Percentiles rank a stretch among this genome's conserved stretches.
Evolutionary conservation across 2,113 vertebrate genomes (phyloP).

Genomic region (Plecotus auritus): DNA sequence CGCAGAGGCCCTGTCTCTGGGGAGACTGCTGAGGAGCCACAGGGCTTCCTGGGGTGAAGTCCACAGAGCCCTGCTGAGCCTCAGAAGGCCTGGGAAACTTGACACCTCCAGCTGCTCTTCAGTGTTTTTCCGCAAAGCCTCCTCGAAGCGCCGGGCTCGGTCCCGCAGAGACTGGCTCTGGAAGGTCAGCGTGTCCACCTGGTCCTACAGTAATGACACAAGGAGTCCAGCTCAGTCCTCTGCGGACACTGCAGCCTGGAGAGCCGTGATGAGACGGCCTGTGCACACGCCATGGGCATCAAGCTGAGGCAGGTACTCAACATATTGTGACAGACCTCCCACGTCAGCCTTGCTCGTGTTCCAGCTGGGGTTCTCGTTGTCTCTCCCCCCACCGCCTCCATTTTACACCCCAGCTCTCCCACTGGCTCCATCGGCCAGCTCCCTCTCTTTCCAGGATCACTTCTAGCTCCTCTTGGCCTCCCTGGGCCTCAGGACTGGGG

Average conservation of each 20-base stretch:
- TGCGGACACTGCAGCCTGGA: fast-evolving
- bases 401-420: background rate
- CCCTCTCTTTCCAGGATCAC: background rate
- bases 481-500: background rate
- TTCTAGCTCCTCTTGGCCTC: fast-evolving
- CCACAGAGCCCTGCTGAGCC: fast-evolving
- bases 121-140: conserved; percentile 92
- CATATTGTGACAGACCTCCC: too few relatives aligned
- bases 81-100: fast-evolving
- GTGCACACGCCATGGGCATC: fast-evolving
- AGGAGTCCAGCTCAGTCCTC: background rate
- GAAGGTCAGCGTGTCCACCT: conserved; percentile 97
- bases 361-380: background rate
- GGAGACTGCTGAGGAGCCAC: background rate
- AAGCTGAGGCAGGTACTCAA: background rate
- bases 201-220: conserved; percentile 84
- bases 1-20: background rate
- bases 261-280: fast-evolving
- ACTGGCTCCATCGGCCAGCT: background rate
- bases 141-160: conserved; percentile 94
- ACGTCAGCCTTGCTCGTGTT: fast-evolving
- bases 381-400: fast-evolving
- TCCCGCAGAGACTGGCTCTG: conserved; percentile 94
- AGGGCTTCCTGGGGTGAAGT: fast-evolving
- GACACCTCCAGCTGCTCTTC: conserved; percentile 95